Conservation (phyloP, 2,113 vertebrate genomes). For the Phaethornis superciliosus region DNA sequence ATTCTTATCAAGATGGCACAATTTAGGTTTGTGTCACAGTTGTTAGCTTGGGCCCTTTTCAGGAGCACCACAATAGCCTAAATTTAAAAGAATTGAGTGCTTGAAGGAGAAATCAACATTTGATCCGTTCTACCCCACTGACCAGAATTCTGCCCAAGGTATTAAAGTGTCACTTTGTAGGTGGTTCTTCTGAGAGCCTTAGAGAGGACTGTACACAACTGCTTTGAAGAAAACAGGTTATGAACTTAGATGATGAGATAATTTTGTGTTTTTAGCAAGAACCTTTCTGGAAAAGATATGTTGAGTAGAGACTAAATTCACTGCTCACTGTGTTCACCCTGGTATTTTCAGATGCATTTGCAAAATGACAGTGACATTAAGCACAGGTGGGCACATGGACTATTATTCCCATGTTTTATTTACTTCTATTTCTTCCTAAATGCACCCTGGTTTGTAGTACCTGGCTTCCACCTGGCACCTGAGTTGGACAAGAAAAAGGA, state of each 20-base stretch:
- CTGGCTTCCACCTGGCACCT: not conserved
- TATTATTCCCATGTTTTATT: not conserved
- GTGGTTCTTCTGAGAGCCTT: not conserved
- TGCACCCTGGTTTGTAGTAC: not conserved
- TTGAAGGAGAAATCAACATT: not conserved
- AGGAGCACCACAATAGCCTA: not conserved
- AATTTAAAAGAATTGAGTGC: not conserved
- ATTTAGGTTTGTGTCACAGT: not conserved
- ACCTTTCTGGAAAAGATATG: constrained; percentile 5
- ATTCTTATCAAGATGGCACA: not conserved
- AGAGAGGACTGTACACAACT: not conserved
- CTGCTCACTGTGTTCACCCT: not conserved
- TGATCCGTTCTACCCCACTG: not conserved
- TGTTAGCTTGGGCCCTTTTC: not conserved
- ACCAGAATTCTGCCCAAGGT: not conserved
- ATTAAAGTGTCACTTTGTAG: not conserved
- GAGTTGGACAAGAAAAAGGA: not conserved
- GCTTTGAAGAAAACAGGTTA: constrained; percentile 10
- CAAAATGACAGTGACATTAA: not conserved
- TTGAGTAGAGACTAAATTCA: constrained; percentile 25
- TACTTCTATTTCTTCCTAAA: not conserved
- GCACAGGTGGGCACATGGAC: not conserved
- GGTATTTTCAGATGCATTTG: not conserved
- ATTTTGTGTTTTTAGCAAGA: constrained; percentile 39
- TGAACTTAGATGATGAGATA: not conserved